Conservation (phyloP, 2,113 vertebrate species). For the Hassar affinis region DNA sequence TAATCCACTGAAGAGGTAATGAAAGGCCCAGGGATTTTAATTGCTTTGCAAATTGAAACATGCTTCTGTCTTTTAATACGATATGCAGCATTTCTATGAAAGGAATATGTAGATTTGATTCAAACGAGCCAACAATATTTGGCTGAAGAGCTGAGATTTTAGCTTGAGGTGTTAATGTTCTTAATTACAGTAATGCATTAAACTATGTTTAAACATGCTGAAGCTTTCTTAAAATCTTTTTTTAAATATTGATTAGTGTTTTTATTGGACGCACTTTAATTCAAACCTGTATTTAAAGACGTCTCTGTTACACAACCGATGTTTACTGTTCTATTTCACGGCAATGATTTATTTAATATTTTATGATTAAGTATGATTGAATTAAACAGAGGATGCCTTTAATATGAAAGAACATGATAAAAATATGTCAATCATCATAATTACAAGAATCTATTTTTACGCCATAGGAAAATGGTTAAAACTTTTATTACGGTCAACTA, state of each 20-base stretch:
- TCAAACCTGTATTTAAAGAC: not conserved
- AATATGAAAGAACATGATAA: not conserved
- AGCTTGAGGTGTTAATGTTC: not conserved
- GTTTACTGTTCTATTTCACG: not conserved
- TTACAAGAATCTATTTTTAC: no score
- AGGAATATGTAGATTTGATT: not conserved
- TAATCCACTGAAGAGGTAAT: constrained; percentile 16
- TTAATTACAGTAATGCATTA: not conserved
- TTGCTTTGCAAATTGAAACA: constrained; percentile 10
- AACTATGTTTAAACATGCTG: no score
- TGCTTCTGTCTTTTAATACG: not conserved
- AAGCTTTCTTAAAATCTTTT: not conserved
- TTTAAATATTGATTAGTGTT: not conserved
- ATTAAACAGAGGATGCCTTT: not conserved
- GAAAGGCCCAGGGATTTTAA: constrained; percentile 17
- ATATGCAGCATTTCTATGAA: not conserved
- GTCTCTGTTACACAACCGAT: not conserved
- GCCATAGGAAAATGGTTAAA: not conserved
- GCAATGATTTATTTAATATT: not conserved
- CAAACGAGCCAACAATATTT: not conserved
- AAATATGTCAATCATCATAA: not conserved
- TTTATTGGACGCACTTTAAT: not conserved
- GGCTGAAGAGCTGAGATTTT: not conserved
- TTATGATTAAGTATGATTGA: no score
- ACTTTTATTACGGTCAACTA: not conserved